Conservation (phyloP, 2,113 vertebrate genomes). For the Ammodytes marinus region DNA sequence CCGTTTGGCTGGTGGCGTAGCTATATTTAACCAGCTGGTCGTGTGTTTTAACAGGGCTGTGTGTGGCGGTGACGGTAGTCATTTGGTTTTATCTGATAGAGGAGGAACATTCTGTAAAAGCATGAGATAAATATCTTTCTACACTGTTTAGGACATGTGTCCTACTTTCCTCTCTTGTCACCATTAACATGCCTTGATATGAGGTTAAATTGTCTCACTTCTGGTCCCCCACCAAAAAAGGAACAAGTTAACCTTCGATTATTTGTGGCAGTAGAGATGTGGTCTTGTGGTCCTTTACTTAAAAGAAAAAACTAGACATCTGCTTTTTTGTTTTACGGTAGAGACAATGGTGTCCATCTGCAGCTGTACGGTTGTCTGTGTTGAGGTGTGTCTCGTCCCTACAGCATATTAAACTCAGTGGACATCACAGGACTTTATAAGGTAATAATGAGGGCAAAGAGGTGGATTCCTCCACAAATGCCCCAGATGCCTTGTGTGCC, state of each 20-base stretch:
- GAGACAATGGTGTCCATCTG: constrained; percentile 1
- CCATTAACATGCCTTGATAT: constrained; percentile 33
- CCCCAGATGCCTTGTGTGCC: constrained; percentile 74
- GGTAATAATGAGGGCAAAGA: constrained; percentile 75
- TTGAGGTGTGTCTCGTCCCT: constrained; percentile 50
- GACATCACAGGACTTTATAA: constrained; percentile 82
- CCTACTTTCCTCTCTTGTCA: constrained; percentile 65
- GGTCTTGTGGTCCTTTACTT: constrained; percentile 29
- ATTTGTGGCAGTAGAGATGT: constrained; percentile 18
- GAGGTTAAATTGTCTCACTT: constrained; percentile 44
- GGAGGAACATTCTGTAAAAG: constrained; percentile 64
- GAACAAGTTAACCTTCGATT: constrained; percentile 1
- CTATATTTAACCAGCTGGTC: constrained; percentile 61
- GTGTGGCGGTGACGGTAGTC: constrained; percentile 16
- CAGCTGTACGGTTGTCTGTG: constrained; percentile 3
- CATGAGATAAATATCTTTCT: constrained; percentile 72
- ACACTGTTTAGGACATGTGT: constrained; percentile 46
- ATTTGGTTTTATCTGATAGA: constrained; percentile 49
- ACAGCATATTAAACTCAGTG: background rate
- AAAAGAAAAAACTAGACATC: background rate
- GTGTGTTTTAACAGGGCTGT: constrained; percentile 27
- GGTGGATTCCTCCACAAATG: constrained; percentile 78
- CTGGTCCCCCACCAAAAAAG: constrained; percentile 12
- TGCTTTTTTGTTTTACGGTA: background rate
- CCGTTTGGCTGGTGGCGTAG: constrained; percentile 41